These are phyloP conservation scores for Amphiduros pacificus DNA, from an alignment of 2,888 invertebrate species.

Conservation along the genomic window DNA sequence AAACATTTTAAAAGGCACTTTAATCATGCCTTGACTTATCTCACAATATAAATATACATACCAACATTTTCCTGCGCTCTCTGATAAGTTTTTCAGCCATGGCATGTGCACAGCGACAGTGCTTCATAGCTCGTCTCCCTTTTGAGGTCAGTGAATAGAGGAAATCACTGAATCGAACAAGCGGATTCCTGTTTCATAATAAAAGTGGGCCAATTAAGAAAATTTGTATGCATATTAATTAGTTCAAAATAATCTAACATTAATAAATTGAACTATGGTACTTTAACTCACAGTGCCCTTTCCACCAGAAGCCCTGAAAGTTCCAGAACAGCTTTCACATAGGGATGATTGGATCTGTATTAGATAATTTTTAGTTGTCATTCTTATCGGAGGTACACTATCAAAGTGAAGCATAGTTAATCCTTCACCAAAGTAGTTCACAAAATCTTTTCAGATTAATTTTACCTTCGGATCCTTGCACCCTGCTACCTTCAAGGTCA, in stretches of 20 bases:
- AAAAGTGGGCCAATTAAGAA: background rate
- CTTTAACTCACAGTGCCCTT: constrained; percentile 7
- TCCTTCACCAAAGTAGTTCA: no score
- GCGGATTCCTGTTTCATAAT: background rate
- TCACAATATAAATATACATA: constrained; percentile 2
- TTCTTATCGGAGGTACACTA: no score
- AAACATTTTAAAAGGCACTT: no score
- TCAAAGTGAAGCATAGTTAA: no score
- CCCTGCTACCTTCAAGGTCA: no score
- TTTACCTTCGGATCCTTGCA: no score
- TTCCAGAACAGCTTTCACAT: constrained; percentile 37
- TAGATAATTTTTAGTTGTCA: background rate
- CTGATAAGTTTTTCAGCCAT: constrained; percentile 23
- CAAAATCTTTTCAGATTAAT: no score
- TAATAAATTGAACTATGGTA: background rate
- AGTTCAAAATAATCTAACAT: background rate
- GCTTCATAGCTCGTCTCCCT: constrained; percentile 17
- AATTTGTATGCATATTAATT: background rate
- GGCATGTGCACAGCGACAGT: constrained; percentile 20
- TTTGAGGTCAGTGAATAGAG: constrained; percentile 25
- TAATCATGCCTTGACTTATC: no score
- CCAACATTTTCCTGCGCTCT: constrained; percentile 14
- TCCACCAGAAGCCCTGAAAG: constrained; percentile 25
- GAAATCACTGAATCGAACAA: constrained; percentile 22
- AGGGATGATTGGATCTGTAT: constrained; percentile 34